Evolutionary conservation across 2,888 invertebrate species (phyloP), one percentile per base, ranked within the genome.

Genomic region (Chrysomela aeneicollis): DNA sequence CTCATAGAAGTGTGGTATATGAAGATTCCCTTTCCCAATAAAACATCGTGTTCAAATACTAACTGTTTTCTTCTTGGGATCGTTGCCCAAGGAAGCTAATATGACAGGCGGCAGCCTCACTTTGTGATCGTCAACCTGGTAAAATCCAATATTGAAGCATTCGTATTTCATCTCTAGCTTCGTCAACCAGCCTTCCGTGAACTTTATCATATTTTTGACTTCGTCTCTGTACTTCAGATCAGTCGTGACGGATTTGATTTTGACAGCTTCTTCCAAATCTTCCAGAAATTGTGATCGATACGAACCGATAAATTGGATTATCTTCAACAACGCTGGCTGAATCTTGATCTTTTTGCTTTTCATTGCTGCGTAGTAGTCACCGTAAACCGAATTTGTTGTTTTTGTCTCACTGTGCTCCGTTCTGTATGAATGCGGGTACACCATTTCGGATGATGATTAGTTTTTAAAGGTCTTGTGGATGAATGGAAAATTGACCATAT

Each of bases 251-350:
- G 83, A 83, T 59, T 78, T 78, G 58, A 84, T 80, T 61, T 77
- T 72, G 0, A 84, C 77, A 6, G 80, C 76, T 60, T 82, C 74
- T 32, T 70, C 73, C 30, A 84, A 70, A 66, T 84, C 79, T 8
- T 71, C 64, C 5, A 82, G 65, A 63, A 80, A 82, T 46, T 68
- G 64, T 51, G 74, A 67, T 21, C 75, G 73, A 54, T 81, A 77
- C 1, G 79, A 77, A 71, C 84, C 84, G 22, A 84, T 76, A 63
- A 79, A 79, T 63, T 83, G 83, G 42, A 82, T 76, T 61, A 84
- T 77, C 67, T 79, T 79, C 15, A 81, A 62, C 26, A 85, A 71
- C 1, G 74, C 66, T 5, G 81, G 79, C 59, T 82, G 80, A 63
- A 84, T 78, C 32, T 70, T 69, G 8, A 83, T 79, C 71, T 81